These are phyloP conservation scores for Procambarus virginalis DNA, from an alignment of 1,140 invertebrate species.

Conservation along the genomic window DNA sequence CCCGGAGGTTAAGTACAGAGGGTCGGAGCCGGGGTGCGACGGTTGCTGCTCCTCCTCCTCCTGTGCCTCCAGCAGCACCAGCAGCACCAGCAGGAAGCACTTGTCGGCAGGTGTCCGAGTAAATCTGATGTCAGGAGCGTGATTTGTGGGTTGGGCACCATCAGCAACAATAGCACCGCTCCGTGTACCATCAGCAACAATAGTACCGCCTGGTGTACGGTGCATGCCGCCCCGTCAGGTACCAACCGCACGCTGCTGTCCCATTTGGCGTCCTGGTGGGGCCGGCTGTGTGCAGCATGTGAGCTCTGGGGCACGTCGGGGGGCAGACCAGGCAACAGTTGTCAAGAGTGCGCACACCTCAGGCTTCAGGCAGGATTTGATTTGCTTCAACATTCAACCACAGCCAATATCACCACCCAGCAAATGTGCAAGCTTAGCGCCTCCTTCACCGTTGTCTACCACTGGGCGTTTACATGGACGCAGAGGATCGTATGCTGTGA, in stretches of 20 bases:
- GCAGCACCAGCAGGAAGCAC: neutral
- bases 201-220: neutral
- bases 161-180: conserved; percentile 5
- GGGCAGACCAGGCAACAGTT: no score
- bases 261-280: neutral
- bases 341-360: no score
- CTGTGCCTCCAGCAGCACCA: neutral
- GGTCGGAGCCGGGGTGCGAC: no score
- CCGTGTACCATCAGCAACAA: neutral
- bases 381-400: no score
- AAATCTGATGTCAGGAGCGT: conserved; percentile 26
- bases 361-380: no score
- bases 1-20: no score
- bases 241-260: no score
- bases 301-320: neutral
- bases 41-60: neutral
- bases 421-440: no score
- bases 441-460: no score
- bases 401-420: no score
- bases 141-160: neutral
- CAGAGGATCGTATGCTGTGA: no score
- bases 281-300: neutral
- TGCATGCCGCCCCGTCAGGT: neutral
- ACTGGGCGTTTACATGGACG: no score
- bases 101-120: conserved; percentile 10